phyloP scores from a whole-genome alignment of 2,888 invertebrate genomes.

The Acleris laterana region DNA sequence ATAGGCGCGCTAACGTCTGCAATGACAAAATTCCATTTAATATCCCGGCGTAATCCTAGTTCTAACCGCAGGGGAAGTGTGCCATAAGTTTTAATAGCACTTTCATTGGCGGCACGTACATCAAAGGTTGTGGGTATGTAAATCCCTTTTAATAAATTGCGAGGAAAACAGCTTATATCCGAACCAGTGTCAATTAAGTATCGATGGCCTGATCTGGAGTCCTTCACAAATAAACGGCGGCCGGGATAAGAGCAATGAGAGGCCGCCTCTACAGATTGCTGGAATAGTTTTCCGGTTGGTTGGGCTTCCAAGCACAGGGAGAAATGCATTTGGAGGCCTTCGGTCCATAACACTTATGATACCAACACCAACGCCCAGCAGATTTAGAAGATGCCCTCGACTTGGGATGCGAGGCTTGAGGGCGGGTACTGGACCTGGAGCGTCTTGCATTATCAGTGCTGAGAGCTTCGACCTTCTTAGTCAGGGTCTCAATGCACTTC shows the following conservation, averaged over 20 bases:
- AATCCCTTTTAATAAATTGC: not conserved
- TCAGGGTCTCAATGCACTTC: slow-evolving; percentile 7
- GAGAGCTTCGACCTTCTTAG: not conserved
- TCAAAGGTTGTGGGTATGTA: not conserved
- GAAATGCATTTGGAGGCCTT: slow-evolving; percentile 20
- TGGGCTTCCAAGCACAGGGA: slow-evolving; percentile 24
- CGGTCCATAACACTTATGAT: slow-evolving; percentile 25
- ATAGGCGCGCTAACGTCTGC: slow-evolving; percentile 12
- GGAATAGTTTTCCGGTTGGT: slow-evolving; percentile 24
- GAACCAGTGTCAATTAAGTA: slow-evolving; percentile 15
- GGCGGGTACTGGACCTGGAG: not conserved
- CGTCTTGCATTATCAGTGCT: not conserved
- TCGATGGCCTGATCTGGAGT: not conserved
- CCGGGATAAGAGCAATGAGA: slow-evolving; percentile 21
- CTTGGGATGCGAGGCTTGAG: not conserved
- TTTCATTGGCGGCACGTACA: not conserved
- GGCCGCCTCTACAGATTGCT: slow-evolving; percentile 37
- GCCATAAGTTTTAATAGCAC: slow-evolving; percentile 9
- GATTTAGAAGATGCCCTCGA: not conserved
- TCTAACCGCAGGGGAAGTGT: not conserved
- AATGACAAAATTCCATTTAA: slow-evolving; percentile 8
- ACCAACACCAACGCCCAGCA: slow-evolving; percentile 22
- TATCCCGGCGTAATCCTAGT: not conserved
- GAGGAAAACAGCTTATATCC: slow-evolving; percentile 2
- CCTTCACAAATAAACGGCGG: slow-evolving; percentile 33